A percentile compares a stretch with the other conserved stretches of the same genome.
phyloP scores from a whole-genome alignment of 2,888 invertebrate genomes.

The Dugesia japonica region DNA sequence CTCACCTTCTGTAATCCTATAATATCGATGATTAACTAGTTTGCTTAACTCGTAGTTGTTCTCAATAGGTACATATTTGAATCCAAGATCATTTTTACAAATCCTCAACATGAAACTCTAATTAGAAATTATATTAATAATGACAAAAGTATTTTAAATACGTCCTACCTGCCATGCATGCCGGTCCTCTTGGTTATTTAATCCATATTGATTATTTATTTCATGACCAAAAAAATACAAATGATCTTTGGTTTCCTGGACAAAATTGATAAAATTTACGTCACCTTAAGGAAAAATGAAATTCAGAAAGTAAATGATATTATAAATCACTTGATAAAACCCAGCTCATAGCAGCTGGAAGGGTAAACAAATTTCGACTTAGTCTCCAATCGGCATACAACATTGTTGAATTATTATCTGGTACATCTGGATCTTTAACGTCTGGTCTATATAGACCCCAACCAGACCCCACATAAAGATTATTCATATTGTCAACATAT shows the following conservation, averaged over 20 bases:
- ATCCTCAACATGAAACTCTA: too few relatives aligned
- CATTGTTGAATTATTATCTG: conserved; percentile 26
- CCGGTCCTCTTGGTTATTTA: not conserved
- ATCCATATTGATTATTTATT: conserved; percentile 4
- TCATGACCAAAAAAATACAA: conserved; percentile 22
- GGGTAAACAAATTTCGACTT: not conserved
- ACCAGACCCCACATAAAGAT: not conserved
- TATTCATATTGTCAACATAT: not conserved
- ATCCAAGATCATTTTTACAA: too few relatives aligned
- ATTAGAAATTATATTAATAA: not conserved
- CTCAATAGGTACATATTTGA: not conserved
- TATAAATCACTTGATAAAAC: not conserved
- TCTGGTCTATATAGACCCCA: conserved; percentile 23
- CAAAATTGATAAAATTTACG: conserved; percentile 8
- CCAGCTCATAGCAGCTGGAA: not conserved
- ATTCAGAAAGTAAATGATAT: not conserved
- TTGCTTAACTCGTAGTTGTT: too few relatives aligned
- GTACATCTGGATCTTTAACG: not conserved
- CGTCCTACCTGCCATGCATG: not conserved
- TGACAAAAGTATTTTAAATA: not conserved
- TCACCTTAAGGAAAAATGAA: not conserved
- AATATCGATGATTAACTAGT: too few relatives aligned
- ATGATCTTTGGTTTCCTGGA: not conserved
- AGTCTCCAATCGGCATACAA: conserved; percentile 17
- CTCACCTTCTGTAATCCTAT: too few relatives aligned